Evolutionary conservation across 2,113 vertebrate species (phyloP), one percentile per base, ranked within the genome.

Genomic region (Rallus limicola): DNA sequence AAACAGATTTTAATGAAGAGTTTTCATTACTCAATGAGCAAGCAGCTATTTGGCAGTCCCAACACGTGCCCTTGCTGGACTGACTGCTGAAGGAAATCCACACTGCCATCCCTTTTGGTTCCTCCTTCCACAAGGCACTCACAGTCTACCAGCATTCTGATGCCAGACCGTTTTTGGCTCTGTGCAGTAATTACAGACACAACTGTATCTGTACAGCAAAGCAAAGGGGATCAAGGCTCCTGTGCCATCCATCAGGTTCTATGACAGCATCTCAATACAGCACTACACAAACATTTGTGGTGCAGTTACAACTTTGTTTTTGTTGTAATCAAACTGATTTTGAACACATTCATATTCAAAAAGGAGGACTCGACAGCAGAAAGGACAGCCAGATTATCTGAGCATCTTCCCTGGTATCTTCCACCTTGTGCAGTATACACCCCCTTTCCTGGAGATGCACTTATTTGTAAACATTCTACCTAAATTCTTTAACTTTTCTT

Each of bases 201-300:
- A 67, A n/a, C 7, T 17, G 21, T 9, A 36, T 36, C 55, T 79
- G 71, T 48, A 53, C 11, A 46, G 38, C 26, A 65, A 69, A 86
- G 34, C 24, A 31, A 65, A 62, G 33, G 34, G 79, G 79, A 86
- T 20, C 50, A 58, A 33, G 33, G 25, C 10, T 52, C 25, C 24
- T 1, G 0, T 6, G 38, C 44, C 17, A 53, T 4, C 31, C 50
- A 40, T 9, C 34, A 8, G 0, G 7, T 5, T 53, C 60, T 31
- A 16, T 8, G n/a, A 74, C 13, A 81, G 16, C 6, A 28, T 8
- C 52, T 15, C 15, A 8, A 40, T 13, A 55, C 0, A 6, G 64
- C 0, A 5, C 50, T 40, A 58, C 34, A 24, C 14, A 11, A 56
- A 69, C 33, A 48, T 23, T 33, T 78, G 65, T 13, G 42, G 50